Base-by-base conservation (phyloP, 1,140 invertebrate genomes). In the Pogonus chalceus region DNA sequence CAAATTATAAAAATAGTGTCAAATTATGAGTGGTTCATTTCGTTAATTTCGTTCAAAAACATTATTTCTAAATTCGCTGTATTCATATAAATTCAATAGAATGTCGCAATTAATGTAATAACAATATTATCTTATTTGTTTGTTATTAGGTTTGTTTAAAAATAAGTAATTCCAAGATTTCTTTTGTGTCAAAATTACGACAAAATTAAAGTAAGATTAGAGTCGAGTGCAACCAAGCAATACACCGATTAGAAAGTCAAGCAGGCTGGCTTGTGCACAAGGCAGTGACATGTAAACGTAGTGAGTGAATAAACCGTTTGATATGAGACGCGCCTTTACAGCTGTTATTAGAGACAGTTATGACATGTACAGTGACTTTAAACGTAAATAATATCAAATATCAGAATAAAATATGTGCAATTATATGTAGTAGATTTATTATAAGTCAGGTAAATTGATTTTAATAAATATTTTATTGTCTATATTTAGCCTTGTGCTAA, bases 311-410 rank as follows among this genome's bases (percentile, higher is more conserved):
- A 43, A 43, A 43, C 37, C 37, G 37, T 43, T 43, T 43, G 37
- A 43, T 43, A 43, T 43, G 37, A 43, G 37, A 43, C 37, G 37
- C 37, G 37, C 37, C 37, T 43, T 43, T 43, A 43, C 37, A 43
- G 37, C 37, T 43, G 37, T 43, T 43, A 43, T 43, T 43, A 43
- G 18, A 43, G 37, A 18, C 37, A 43, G 37, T 43, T 43, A 43
- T 43, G 37, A 43, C 37, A 43, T 43, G 37, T 43, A 43, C 7
- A 12, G 37, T 43, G 37, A 14, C 14, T 31, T 4, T 14, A 31
- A 31, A 31, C 14, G 18, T 43, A 43, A 43, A 43, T 43, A 43
- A 43, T 9, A 4, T 10, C 18, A 9, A 43, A 12, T 43, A 10
- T 43, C 37, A 16, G 7, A 4, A 3, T 43, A 43, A 43, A 43